Evolutionary conservation across 2,888 invertebrate genomes (phyloP).

Genomic region (Tenthredo scrophulariae): DNA sequence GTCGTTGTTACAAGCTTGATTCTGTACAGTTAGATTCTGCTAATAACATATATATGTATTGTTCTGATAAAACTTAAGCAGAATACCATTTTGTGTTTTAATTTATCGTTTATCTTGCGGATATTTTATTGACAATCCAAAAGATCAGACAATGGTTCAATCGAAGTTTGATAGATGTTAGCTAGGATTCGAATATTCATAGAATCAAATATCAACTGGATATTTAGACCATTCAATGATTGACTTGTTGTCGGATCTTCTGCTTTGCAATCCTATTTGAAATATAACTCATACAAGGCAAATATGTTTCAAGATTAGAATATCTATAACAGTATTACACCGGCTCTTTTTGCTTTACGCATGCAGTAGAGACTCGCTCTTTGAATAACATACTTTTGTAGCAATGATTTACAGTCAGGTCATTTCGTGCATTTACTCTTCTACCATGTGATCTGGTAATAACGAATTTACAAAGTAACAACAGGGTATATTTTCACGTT

Average conservation of each 20-base stretch:
- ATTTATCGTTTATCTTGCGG: slow-evolving; percentile 20
- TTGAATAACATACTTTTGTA: slow-evolving; percentile 3
- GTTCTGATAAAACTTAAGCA: slow-evolving; percentile 36
- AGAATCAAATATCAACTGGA: not conserved
- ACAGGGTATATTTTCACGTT: slow-evolving; percentile 12
- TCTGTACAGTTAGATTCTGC: slow-evolving; percentile 30
- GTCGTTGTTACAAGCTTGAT: slow-evolving; percentile 51
- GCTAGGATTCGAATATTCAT: not conserved
- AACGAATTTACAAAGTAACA: slow-evolving; percentile 1
- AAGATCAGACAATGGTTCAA: slow-evolving; percentile 17
- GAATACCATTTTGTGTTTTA: slow-evolving; percentile 13
- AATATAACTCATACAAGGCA: slow-evolving; percentile 62
- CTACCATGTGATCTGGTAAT: not conserved
- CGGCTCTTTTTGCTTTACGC: not conserved
- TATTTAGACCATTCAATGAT: not conserved
- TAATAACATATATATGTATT: slow-evolving; percentile 22
- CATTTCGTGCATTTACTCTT: slow-evolving; percentile 3
- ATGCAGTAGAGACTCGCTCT: not conserved
- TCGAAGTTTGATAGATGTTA: not conserved
- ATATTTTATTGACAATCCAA: not conserved
- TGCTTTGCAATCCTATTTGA: slow-evolving; percentile 14
- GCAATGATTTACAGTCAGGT: slow-evolving; percentile 13
- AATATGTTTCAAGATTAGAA: slow-evolving; percentile 62
- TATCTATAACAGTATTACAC: not conserved
- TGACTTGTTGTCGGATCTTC: slow-evolving; percentile 13